Evolutionary conservation across 2,113 vertebrate genomes (phyloP).

Genomic region (Turdus rufiventris): DNA sequence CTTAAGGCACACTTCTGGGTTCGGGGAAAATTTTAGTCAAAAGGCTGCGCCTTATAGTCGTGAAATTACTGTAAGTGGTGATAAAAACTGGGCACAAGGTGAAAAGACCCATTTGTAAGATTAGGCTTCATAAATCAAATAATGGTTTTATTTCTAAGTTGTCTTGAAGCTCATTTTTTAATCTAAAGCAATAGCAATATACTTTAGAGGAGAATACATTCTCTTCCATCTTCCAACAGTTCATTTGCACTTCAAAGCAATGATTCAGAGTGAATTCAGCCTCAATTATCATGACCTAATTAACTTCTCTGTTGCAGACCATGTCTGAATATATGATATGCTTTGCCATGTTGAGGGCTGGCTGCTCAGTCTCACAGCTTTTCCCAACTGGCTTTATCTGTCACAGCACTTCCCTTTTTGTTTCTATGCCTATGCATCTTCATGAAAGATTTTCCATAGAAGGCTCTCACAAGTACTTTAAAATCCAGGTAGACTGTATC

Average conservation of each 20-base stretch:
- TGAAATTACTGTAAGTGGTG: no score
- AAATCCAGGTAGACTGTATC: background rate
- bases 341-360: background rate
- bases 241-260: background rate
- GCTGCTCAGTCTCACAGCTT: background rate
- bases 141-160: background rate
- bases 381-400: background rate
- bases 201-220: background rate
- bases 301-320: background rate
- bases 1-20: no score
- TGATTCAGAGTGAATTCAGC: background rate
- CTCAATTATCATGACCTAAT: background rate
- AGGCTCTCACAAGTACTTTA: background rate
- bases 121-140: background rate
- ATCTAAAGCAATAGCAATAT: background rate
- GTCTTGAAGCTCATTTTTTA: background rate
- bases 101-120: background rate
- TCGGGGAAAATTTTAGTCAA: no score
- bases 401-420: background rate
- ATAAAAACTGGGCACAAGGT: background rate
- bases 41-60: no score
- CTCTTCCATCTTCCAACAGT: fast-evolving
- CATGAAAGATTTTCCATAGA: background rate
- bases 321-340: background rate
- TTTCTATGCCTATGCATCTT: background rate